Evolutionary conservation across 2,113 vertebrate species (phyloP), one percentile per base, ranked within the genome.

Genomic region (Tyto alba): DNA sequence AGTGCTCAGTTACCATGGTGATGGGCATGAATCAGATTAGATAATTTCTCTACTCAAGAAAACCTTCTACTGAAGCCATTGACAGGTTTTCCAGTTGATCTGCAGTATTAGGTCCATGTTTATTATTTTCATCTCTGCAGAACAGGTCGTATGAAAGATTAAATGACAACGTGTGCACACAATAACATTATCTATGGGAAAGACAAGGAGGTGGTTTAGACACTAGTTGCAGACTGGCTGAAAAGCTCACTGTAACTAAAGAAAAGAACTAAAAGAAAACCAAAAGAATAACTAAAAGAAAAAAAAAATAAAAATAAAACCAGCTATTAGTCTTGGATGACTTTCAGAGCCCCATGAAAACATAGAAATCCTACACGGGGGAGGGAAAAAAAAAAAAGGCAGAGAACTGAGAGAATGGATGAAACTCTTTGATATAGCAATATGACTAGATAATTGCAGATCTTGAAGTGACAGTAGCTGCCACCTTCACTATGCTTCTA

Each of bases 1-100:
- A 75, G 56, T 56, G 57, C 53, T 87, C 56, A 62, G 89, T 94
- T 84, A 84, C 89, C 77, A 95, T 94, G 68, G 92, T 56, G 63
- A 94, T 75, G 63, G 41, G 29, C 62, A 80, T 71, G 67, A 66
- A 79, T 75, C 69, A 87, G 78, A 78, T 85, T 50, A 92, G 71
- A 76, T 89, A 83, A 89, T 87, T 89, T 92, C 57, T 62, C 73
- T 60, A 50, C 67, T 67, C 26, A 41, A 56, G 62, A 71, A 89
- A 87, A 84, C 47, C 67, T 88, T 50, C 81, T 64, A 4, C 32
- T 69, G 71, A 82, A 90, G 74, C 26, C 71, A 63, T 2, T 72
- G 62, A 15, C 43, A 63, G 62, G 43, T 82, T 85, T 96, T 90
- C 57, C 71, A 63, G 52, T 72, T 36, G 29, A 69, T 75, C 66